phyloP scores from a whole-genome alignment of 1,140 invertebrate genomes.

The Asbolus verrucosus region DNA sequence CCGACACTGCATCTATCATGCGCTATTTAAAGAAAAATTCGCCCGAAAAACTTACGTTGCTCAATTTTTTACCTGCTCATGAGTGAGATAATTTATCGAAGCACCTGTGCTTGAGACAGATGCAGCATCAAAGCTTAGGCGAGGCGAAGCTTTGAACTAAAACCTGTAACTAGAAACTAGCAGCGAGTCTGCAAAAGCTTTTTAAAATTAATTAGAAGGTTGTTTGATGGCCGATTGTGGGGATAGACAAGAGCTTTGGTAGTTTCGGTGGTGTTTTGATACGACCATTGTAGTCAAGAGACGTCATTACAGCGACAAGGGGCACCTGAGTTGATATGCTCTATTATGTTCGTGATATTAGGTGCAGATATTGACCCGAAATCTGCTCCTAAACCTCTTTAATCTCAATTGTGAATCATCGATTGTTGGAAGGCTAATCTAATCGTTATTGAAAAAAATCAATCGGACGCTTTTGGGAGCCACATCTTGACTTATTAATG shows the following conservation, averaged over 20 bases:
- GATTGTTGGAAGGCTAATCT: slow-evolving; percentile 8
- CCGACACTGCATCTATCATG: no score
- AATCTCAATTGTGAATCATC: slow-evolving; percentile 29
- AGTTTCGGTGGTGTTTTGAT: slow-evolving; percentile 23
- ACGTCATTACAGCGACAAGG: slow-evolving; percentile 18
- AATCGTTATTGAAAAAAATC: neutral
- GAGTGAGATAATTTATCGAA: neutral
- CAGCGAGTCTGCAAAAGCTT: no score
- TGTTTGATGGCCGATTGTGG: slow-evolving; percentile 8
- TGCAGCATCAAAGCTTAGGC: no score
- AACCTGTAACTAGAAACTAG: no score
- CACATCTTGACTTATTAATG: neutral
- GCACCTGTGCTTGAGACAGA: no score
- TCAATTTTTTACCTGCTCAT: no score
- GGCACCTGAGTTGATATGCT: slow-evolving; percentile 32
- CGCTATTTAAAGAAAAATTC: no score
- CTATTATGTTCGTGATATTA: slow-evolving; percentile 34
- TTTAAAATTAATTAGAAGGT: slow-evolving; percentile 2
- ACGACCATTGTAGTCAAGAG: slow-evolving; percentile 14
- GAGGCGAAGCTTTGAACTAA: neutral
- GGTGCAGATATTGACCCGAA: slow-evolving; percentile 4
- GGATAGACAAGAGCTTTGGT: slow-evolving; percentile 22
- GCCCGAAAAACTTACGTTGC: neutral
- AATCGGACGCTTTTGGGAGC: neutral
- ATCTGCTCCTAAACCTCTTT: slow-evolving; percentile 26